Conservation (phyloP, 2,888 invertebrate species). For the Agapostemon virescens region DNA sequence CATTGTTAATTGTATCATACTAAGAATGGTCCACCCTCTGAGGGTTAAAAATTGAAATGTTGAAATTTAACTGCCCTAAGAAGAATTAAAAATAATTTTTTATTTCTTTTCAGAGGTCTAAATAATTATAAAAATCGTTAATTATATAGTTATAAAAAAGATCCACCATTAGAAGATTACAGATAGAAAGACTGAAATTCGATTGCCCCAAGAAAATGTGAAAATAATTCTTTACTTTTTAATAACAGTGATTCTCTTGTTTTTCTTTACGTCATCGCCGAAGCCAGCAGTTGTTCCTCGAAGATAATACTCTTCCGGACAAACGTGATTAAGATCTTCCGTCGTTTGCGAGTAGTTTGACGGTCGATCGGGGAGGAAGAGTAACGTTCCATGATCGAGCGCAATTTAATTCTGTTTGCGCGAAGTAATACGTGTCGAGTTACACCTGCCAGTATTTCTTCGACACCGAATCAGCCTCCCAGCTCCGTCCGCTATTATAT, state of each 20-base stretch:
- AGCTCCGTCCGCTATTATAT: constrained; percentile 29
- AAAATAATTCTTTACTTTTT: not conserved
- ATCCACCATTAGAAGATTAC: no score
- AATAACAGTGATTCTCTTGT: not conserved
- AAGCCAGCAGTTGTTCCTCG: constrained; percentile 1
- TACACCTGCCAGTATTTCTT: constrained; percentile 35
- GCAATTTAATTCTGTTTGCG: constrained; percentile 53
- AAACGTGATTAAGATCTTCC: constrained; percentile 34
- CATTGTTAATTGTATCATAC: no score
- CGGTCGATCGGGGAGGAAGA: constrained; percentile 43
- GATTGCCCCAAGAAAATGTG: not conserved
- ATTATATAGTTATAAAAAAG: no score
- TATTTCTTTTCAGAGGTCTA: no score
- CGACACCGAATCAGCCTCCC: not conserved
- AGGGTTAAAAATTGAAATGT: no score
- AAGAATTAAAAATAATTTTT: not conserved
- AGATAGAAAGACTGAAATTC: not conserved
- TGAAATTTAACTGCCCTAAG: not conserved
- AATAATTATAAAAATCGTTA: no score
- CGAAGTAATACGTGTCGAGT: constrained; percentile 47
- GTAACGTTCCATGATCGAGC: constrained; percentile 42
- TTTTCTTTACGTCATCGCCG: not conserved
- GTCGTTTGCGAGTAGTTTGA: constrained; percentile 43
- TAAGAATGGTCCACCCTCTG: no score
- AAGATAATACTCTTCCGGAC: not conserved